Conservation (phyloP, 2,888 invertebrate species). For the Penaeus monodon region DNA sequence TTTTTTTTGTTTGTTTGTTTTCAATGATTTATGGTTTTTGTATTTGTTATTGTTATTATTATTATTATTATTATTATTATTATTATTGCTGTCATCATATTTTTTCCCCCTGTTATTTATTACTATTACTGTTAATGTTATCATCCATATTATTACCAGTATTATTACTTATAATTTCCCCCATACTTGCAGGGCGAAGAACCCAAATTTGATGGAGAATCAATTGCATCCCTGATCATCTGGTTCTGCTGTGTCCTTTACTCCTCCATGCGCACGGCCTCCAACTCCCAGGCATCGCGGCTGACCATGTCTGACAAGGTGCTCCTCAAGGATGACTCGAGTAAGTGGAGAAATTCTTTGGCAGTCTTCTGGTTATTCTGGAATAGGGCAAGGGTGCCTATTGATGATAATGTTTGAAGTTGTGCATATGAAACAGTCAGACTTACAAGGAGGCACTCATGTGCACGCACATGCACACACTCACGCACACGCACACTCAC, state of each 20-base stretch:
- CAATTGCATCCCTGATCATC: slow-evolving; percentile 90
- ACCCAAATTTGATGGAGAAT: slow-evolving; percentile 85
- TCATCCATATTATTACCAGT: background rate
- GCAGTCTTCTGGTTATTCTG: background rate
- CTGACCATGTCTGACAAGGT: slow-evolving; percentile 88
- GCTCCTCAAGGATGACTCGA: slow-evolving; percentile 79
- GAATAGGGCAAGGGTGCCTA: background rate
- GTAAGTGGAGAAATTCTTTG: slow-evolving; percentile 74
- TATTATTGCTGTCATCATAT: background rate
- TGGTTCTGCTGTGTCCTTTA: slow-evolving; percentile 97
- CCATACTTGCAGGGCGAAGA: slow-evolving; percentile 65
- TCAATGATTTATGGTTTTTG: too few species aligned
- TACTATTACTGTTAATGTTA: too few species aligned
- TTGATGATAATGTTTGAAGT: too few species aligned
- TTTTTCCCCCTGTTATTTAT: too few species aligned
- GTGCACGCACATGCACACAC: too few species aligned
- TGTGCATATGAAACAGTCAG: too few species aligned
- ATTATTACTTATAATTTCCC: background rate
- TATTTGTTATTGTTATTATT: too few species aligned
- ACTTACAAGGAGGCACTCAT: too few species aligned
- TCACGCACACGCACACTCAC: too few species aligned
- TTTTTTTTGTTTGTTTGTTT: too few species aligned
- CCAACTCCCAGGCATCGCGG: slow-evolving; percentile 81
- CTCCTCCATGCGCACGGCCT: slow-evolving; percentile 79
- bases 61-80: too few species aligned